phyloP scores from a whole-genome alignment of 2,113 vertebrate species.

The Anarrhichthys ocellatus region DNA sequence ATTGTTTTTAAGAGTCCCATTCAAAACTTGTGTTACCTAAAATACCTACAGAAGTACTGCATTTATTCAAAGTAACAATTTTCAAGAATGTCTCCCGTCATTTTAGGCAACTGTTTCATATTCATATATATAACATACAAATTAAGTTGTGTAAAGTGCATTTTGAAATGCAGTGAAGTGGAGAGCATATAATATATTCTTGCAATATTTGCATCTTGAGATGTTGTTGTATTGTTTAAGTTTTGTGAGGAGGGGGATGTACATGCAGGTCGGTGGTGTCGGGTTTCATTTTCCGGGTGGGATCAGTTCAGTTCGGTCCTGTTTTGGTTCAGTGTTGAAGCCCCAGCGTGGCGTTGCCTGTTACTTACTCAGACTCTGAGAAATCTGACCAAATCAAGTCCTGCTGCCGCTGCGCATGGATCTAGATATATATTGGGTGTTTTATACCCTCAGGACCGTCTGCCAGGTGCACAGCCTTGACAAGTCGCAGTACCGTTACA shows the following conservation, averaged over 20 bases:
- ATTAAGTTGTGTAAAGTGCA: not conserved
- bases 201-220: no score
- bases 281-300: constrained; percentile 66
- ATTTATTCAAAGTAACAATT: not conserved
- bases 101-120: no score
- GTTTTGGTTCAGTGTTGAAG: constrained; percentile 44
- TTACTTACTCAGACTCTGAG: not conserved
- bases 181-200: not conserved
- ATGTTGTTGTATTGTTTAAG: not conserved
- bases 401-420: constrained; percentile 17
- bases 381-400: constrained; percentile 14
- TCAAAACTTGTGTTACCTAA: not conserved
- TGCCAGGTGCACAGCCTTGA: constrained; percentile 18
- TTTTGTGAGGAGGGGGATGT: constrained; percentile 13
- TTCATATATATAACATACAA: not conserved
- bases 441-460: not conserved
- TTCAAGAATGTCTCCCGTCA: not conserved
- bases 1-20: not conserved
- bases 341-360: constrained; percentile 14
- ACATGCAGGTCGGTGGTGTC: constrained; percentile 41
- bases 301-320: constrained; percentile 32
- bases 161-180: not conserved
- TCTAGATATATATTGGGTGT: not conserved
- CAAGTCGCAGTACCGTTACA: not conserved
- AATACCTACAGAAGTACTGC: not conserved